These are phyloP conservation scores for Eilema sororculum DNA, from an alignment of 2,888 invertebrate genomes.

Conservation along the genomic window DNA sequence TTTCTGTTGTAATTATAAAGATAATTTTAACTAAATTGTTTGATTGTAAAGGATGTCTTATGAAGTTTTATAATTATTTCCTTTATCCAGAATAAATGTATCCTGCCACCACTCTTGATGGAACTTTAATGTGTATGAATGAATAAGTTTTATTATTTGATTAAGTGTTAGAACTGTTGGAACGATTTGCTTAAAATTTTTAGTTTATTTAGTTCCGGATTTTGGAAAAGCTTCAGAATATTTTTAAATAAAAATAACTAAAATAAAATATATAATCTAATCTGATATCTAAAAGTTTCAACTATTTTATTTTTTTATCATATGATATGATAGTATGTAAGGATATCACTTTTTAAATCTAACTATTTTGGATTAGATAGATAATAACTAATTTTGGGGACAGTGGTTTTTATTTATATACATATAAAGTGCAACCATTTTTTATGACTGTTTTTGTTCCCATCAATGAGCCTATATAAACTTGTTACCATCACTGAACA, in stretches of 20 bases:
- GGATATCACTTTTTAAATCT: too few species aligned
- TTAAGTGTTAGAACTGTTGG: neutral
- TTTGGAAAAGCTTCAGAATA: neutral
- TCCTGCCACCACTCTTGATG: neutral
- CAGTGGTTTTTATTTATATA: too few species aligned
- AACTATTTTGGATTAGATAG: too few species aligned
- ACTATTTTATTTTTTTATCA: too few species aligned
- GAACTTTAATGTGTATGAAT: neutral
- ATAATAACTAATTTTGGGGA: too few species aligned
- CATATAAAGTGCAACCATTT: too few species aligned
- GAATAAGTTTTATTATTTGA: neutral
- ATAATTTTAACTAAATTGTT: neutral
- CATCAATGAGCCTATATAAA: too few species aligned
- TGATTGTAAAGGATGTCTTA: neutral
- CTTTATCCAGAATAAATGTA: neutral
- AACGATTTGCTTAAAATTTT: too few species aligned
- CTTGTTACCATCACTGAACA: too few species aligned
- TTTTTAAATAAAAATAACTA: too few species aligned
- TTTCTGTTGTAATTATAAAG: neutral
- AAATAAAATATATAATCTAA: neutral
- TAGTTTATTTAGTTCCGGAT: neutral
- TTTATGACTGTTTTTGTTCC: too few species aligned
- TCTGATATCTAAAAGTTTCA: neutral
- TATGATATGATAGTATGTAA: too few species aligned
- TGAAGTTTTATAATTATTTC: neutral